phyloP scores from a whole-genome alignment of 2,888 invertebrate genomes.

The Neria commutata region DNA sequence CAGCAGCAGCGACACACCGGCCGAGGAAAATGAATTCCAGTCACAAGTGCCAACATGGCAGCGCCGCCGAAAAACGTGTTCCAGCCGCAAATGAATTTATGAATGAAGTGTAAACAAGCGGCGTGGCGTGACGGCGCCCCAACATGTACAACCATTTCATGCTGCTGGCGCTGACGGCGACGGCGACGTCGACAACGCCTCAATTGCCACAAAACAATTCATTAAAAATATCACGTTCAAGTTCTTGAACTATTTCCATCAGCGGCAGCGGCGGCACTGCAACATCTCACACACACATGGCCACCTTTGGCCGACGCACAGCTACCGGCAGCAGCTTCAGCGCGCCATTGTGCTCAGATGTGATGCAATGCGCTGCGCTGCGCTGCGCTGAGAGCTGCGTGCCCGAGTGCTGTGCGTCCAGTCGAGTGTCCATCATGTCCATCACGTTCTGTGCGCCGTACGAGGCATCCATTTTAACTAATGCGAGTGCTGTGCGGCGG shows the following conservation, averaged over 20 bases:
- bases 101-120: slow-evolving; percentile 34
- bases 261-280: neutral
- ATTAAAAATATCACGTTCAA: slow-evolving; percentile 38
- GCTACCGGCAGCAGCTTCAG: neutral
- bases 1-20: slow-evolving; percentile 12
- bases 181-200: slow-evolving; percentile 1
- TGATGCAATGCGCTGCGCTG: neutral
- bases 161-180: slow-evolving; percentile 9
- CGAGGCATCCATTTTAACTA: slow-evolving; percentile 58
- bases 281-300: slow-evolving; percentile 4
- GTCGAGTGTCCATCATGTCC: slow-evolving; percentile 40
- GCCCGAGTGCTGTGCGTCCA: neutral
- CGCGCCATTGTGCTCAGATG: neutral
- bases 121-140: too few species aligned
- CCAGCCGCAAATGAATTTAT: slow-evolving; percentile 35
- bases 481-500: slow-evolving; percentile 14
- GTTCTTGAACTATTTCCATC: slow-evolving; percentile 19
- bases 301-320: neutral
- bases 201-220: slow-evolving; percentile 15
- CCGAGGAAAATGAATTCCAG: slow-evolving; percentile 25
- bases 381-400: neutral
- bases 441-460: slow-evolving; percentile 59
- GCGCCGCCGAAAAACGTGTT: slow-evolving; percentile 16
- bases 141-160: slow-evolving; percentile 23
- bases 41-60: slow-evolving; percentile 18